A percentile compares a stretch with the other conserved stretches of the same genome.
phyloP scores from a whole-genome alignment of 2,888 invertebrate species.

The Oxyteleia sp. region DNA sequence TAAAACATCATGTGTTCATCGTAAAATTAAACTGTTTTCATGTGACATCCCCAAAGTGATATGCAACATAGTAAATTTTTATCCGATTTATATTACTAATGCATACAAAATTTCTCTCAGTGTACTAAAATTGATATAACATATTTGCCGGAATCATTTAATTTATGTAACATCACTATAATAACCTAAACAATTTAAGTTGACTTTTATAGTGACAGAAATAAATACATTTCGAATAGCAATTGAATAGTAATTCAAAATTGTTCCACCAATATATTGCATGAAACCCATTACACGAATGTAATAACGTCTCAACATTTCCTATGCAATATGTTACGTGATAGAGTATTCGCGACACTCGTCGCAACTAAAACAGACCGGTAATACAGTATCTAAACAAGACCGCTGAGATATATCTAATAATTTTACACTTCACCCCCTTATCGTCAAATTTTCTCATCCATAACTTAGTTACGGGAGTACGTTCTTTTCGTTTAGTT shows the following conservation, averaged over 20 bases:
- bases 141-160: too few species aligned
- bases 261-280: conserved; percentile 17
- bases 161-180: too few species aligned
- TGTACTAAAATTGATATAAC: too few species aligned
- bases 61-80: too few species aligned
- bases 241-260: conserved; percentile 9
- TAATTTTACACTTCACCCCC: conserved; percentile 9
- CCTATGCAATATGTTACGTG: conserved; percentile 33
- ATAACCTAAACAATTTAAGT: neutral
- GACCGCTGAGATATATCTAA: conserved; percentile 23
- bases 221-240: neutral
- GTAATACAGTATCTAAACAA: conserved; percentile 29
- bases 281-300: conserved; percentile 18
- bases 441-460: conserved; percentile 16
- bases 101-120: too few species aligned
- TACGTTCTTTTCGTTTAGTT: conserved; percentile 25
- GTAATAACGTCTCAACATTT: conserved; percentile 36
- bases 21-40: too few species aligned
- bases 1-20: too few species aligned
- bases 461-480: conserved; percentile 23
- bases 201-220: neutral
- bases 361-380: conserved; percentile 41
- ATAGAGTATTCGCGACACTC: conserved; percentile 36
- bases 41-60: too few species aligned
- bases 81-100: too few species aligned